phyloP scores from a whole-genome alignment of 2,113 vertebrate genomes.

The Coregonus clupeaformis region DNA sequence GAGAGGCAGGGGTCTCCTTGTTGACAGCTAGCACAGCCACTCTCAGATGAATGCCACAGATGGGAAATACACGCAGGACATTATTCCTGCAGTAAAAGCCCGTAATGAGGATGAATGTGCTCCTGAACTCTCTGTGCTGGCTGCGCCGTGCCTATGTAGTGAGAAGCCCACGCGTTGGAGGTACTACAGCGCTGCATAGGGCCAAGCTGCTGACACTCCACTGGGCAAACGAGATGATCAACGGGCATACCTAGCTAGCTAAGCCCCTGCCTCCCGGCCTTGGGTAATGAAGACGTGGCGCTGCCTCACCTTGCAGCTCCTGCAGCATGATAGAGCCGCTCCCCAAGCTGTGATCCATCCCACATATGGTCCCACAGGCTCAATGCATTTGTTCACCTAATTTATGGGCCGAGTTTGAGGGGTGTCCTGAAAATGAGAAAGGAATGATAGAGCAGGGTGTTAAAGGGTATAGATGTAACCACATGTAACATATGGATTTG shows the following conservation, averaged over 20 bases:
- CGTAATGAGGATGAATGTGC: constrained; percentile 5
- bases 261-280: neutral
- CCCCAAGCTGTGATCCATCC: constrained; percentile 28
- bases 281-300: constrained; percentile 40
- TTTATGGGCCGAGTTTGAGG: neutral
- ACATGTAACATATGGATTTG: no score
- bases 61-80: constrained; percentile 6
- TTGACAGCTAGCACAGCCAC: constrained; percentile 2
- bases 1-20: constrained; percentile 14
- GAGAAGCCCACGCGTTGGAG: neutral
- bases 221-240: neutral
- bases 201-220: neutral
- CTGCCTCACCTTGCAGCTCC: constrained; percentile 24
- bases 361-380: constrained; percentile 28
- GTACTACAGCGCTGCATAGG: neutral
- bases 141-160: neutral
- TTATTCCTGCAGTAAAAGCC: constrained; percentile 4
- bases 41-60: constrained; percentile 13
- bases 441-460: neutral
- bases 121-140: neutral
- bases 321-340: neutral
- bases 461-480: no score
- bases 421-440: neutral
- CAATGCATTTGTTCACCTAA: neutral
- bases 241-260: neutral